Evolutionary conservation across 2,797 vertebrate species (phyloP).

Genomic region (Thaleichthys pacificus): DNA sequence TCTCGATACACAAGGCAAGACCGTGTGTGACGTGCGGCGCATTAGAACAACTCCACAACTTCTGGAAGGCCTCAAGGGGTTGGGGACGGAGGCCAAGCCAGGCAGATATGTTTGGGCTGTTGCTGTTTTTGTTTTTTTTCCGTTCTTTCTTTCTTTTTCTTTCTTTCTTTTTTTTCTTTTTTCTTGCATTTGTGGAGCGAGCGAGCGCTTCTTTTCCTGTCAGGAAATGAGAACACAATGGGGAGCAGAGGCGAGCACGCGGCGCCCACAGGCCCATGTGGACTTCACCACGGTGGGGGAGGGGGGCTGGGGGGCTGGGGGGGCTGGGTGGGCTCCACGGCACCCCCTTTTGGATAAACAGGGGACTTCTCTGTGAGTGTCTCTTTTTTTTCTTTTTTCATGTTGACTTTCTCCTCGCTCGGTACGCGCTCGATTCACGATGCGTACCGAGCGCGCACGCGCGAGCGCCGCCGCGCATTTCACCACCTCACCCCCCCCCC

Average conservation of each 20-base stretch:
- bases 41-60: conserved; percentile 5
- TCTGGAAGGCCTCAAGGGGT: background rate
- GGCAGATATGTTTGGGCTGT: conserved; percentile 4
- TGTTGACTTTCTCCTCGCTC: too few species aligned
- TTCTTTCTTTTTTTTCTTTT: background rate
- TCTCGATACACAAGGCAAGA: background rate
- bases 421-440: too few species aligned
- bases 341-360: conserved; percentile 15
- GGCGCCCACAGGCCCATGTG: conserved; percentile 24
- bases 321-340: background rate
- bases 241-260: conserved; percentile 40
- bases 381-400: too few species aligned
- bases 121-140: conserved; percentile 1
- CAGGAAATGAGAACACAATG: conserved; percentile 60
- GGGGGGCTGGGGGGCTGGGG: background rate
- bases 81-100: conserved; percentile 1
- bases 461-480: too few species aligned
- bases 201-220: conserved; percentile 50
- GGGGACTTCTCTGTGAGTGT: background rate
- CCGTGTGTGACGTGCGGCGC: background rate
- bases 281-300: background rate
- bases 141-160: background rate
- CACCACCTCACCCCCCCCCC: too few species aligned
- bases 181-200: conserved; percentile 19
- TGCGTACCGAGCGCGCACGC: too few species aligned